Evolutionary conservation across 2,113 vertebrate species (phyloP).

Genomic region (Galbula dea): DNA sequence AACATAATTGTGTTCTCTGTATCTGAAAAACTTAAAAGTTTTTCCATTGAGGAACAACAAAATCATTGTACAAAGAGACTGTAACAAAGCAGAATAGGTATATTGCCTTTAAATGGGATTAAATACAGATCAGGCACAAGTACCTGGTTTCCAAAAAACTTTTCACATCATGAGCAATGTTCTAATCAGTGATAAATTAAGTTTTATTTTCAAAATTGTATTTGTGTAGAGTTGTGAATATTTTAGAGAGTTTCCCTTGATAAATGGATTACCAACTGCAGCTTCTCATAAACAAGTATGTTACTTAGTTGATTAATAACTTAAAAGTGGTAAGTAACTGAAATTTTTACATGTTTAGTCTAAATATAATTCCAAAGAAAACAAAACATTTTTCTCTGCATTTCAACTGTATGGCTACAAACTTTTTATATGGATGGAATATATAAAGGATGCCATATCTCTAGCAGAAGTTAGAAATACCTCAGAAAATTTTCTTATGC

Average conservation of each 20-base stretch:
- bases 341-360: background rate
- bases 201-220: background rate
- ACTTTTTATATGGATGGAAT: background rate
- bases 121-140: background rate
- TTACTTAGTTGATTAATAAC: background rate
- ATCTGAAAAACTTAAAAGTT: background rate
- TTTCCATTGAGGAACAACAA: background rate
- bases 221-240: background rate
- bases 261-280: background rate
- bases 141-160: background rate
- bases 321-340: background rate
- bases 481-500: slow-evolving; percentile 7
- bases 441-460: background rate
- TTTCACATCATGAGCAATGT: background rate
- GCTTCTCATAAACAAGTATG: background rate
- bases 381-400: background rate
- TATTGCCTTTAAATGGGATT: background rate
- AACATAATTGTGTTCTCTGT: background rate
- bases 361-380: background rate
- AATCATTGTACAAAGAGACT: background rate
- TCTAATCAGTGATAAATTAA: background rate
- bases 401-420: background rate
- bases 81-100: background rate
- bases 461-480: background rate
- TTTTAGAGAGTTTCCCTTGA: background rate